phyloP scores from a whole-genome alignment of 2,797 vertebrate genomes.

The Neosilurus hyrtlii region DNA sequence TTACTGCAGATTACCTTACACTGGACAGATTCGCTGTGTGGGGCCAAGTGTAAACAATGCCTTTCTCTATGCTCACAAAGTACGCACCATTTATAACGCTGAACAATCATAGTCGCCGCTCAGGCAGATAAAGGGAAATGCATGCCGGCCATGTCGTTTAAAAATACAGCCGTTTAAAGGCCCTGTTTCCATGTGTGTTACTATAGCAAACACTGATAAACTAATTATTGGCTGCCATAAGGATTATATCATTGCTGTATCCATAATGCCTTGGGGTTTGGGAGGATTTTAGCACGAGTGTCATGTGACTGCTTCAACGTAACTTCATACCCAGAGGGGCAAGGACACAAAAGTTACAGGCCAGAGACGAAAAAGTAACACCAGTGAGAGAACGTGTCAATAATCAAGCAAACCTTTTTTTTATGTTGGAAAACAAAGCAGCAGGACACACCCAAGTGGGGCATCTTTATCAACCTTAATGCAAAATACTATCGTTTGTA shows the following conservation, averaged over 20 bases:
- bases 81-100: conserved; percentile 80
- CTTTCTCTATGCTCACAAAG: conserved; percentile 74
- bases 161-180: conserved; percentile 74
- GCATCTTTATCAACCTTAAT: background rate
- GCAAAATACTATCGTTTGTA: background rate
- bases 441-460: conserved; percentile 9
- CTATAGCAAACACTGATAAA: conserved; percentile 81
- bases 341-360: conserved; percentile 43
- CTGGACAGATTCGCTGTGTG: conserved; percentile 81
- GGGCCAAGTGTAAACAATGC: conserved; percentile 81
- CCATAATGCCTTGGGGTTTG: conserved; percentile 62
- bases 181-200: conserved; percentile 74
- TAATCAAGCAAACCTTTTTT: background rate
- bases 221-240: conserved; percentile 66
- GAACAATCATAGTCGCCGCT: conserved; percentile 72
- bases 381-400: conserved; percentile 8
- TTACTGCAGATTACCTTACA: conserved; percentile 85
- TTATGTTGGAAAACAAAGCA: conserved; percentile 29
- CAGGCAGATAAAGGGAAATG: conserved; percentile 75
- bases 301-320: conserved; percentile 47
- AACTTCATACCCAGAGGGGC: conserved; percentile 25
- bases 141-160: conserved; percentile 66
- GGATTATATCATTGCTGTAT: conserved; percentile 62
- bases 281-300: conserved; percentile 49
- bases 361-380: conserved; percentile 28